phyloP scores from a whole-genome alignment of 2,113 vertebrate genomes.

The Stercorarius parasiticus region DNA sequence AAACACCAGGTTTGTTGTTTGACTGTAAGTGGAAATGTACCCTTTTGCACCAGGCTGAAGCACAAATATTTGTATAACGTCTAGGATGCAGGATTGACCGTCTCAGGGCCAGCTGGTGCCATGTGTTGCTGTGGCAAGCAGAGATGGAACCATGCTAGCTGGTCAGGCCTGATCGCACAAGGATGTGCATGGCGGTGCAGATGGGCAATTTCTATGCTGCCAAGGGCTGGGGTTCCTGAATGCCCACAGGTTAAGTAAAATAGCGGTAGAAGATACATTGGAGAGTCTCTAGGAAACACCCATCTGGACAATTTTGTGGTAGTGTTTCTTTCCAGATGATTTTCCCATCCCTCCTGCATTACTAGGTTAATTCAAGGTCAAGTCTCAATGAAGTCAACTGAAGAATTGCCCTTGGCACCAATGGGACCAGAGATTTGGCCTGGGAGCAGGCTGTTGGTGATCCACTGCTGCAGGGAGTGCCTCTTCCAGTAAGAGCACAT shows the following conservation, averaged over 20 bases:
- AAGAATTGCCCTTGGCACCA: not conserved
- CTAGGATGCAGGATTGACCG: not conserved
- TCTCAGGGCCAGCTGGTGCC: not conserved
- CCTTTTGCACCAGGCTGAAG: not conserved
- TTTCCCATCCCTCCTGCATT: not conserved
- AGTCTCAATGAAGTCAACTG: not conserved
- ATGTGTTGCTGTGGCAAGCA: not conserved
- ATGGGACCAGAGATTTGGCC: not conserved
- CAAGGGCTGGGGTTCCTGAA: not conserved
- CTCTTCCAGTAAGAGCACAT: not conserved
- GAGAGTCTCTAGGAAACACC: not conserved
- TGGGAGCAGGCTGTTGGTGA: not conserved
- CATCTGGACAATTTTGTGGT: not conserved
- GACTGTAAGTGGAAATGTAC: not conserved
- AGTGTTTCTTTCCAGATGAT: not conserved
- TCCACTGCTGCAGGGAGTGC: fast-evolving
- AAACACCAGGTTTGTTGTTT: not conserved
- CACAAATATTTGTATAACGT: not conserved
- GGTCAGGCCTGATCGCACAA: not conserved
- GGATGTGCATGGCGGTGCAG: not conserved
- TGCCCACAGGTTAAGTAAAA: not conserved
- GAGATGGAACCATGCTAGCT: not conserved
- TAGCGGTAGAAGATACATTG: not conserved
- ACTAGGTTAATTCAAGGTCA: not conserved
- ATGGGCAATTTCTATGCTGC: not conserved